Base-by-base conservation (phyloP, 2,113 vertebrate species). In the Cyanoramphus novaezelandiae region DNA sequence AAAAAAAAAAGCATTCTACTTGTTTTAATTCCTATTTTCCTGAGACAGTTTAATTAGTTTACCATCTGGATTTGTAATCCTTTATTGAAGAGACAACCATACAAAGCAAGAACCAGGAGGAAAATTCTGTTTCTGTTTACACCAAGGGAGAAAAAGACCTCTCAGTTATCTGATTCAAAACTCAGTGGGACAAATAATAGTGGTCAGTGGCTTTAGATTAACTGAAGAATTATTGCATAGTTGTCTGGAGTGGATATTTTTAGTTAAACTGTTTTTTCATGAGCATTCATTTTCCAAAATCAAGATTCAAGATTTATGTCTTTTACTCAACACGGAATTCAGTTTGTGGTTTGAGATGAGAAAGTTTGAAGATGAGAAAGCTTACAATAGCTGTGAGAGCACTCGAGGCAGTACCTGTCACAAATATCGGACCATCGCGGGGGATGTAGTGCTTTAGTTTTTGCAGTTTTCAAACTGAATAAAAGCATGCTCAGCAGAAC, bases 31-130 rank as follows among this genome's bases (percentile, higher is more conserved):
- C 29, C 20, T 52, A 2, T 75, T 83, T 92, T 70, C 47, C 77
- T 70, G 44, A 65, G 86, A 39, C n/a, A 88, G 76, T 85, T 97
- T 94, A 95, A 96, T 97, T 96, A 64, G 25, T 77, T 98, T 87
- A 39, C 84, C 1, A 9, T 69, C 69, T 88, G 76, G 81, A 88
- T 91, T 97, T 95, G 71, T 67, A 72, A 62, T 46, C 82, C 71
- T 92, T 88, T 82, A 50, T 65, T 84, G 49, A 86, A 63, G 50
- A 93, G 69, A 17, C 24, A 60, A 24, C 77, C 25, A 41, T 8
- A 47, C 33, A 72, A 63, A 94, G 39, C 24, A 46, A 85, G n/a
- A 37, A 75, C 39, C 27, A 64, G 62, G 55, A 94, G 50, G 72
- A 21, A 90, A 82, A 75, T 81, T 79, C 72, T 88, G 44, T 53